A percentile compares a stretch with the other conserved stretches of the same genome.
Conservation (phyloP, 2,888 invertebrate genomes). For the Xanthostigma xanthostigma region DNA sequence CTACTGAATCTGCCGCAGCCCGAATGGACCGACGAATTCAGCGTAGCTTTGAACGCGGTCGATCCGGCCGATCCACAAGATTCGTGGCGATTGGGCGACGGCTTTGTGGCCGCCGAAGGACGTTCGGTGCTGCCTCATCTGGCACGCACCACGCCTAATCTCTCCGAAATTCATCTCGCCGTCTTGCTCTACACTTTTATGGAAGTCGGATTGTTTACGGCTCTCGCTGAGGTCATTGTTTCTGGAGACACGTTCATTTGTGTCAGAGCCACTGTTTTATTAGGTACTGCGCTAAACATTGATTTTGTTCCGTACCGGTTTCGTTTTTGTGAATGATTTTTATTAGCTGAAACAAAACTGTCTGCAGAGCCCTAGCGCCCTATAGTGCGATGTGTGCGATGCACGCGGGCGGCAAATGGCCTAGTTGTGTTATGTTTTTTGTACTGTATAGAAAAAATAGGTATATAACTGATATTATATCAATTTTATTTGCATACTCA, state of each 20-base stretch:
- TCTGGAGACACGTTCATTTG: conserved; percentile 81
- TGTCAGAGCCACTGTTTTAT: conserved; percentile 76
- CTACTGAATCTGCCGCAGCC: conserved; percentile 76
- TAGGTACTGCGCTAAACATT: conserved; percentile 35
- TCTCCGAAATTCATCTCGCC: conserved; percentile 81
- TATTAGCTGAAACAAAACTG: neutral
- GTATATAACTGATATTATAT: too few species aligned
- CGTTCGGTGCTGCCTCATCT: conserved; percentile 72
- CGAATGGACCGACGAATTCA: conserved; percentile 85
- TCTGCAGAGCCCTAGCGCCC: neutral
- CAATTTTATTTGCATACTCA: too few species aligned
- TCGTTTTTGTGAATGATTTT: conserved; percentile 1
- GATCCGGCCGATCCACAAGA: conserved; percentile 77
- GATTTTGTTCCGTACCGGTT: neutral
- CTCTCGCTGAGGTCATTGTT: conserved; percentile 81
- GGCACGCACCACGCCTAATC: conserved; percentile 72
- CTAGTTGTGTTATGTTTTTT: too few species aligned
- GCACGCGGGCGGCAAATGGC: too few species aligned
- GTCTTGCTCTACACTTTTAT: conserved; percentile 78
- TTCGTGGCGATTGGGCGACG: conserved; percentile 79
- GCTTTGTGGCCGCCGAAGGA: conserved; percentile 91
- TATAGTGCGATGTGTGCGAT: too few species aligned
- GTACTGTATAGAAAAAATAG: too few species aligned
- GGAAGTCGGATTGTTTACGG: conserved; percentile 72
- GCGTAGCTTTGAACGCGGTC: conserved; percentile 72